A percentile compares a stretch with the other conserved stretches of the same genome.
Evolutionary conservation across 2,888 invertebrate genomes (phyloP).

Genomic region (Archaeoteleia sp.): DNA sequence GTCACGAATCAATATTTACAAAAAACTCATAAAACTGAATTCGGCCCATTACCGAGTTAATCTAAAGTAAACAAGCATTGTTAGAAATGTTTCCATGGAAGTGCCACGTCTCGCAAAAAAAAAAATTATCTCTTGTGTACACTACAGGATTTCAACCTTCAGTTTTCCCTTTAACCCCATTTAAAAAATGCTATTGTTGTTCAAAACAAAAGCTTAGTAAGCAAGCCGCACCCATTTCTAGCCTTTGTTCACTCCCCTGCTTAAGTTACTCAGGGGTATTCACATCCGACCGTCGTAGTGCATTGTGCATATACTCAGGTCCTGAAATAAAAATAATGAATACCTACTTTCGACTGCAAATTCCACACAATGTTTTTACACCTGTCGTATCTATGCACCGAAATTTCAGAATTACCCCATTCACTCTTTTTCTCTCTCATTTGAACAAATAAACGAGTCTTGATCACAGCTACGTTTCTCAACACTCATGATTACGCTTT

Average conservation of each 20-base stretch:
- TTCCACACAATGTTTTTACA: constrained; percentile 45
- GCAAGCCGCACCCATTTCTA: constrained; percentile 49
- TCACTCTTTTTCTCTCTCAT: too few relatives aligned
- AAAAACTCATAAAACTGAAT: too few relatives aligned
- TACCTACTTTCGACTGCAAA: constrained; percentile 35
- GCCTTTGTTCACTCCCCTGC: constrained; percentile 49
- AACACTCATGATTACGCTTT: too few relatives aligned
- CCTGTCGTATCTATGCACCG: constrained; percentile 22
- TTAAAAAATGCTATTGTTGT: constrained; percentile 48
- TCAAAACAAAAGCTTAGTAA: constrained; percentile 48
- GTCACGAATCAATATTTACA: too few relatives aligned
- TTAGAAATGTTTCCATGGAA: constrained; percentile 21
- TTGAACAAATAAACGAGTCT: too few relatives aligned
- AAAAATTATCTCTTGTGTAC: constrained; percentile 53
- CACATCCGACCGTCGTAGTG: constrained; percentile 52
- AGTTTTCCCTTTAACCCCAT: constrained; percentile 58
- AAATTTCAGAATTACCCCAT: constrained; percentile 12
- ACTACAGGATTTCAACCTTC: constrained; percentile 57
- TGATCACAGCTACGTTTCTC: too few relatives aligned
- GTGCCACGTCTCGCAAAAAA: constrained; percentile 31
- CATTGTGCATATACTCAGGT: constrained; percentile 54
- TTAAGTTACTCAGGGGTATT: constrained; percentile 56
- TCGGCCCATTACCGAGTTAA: neutral
- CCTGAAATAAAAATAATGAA: constrained; percentile 47
- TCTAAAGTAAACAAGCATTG: constrained; percentile 18